phyloP scores from a whole-genome alignment of 2,113 vertebrate genomes.

The Istiophorus platypterus region DNA sequence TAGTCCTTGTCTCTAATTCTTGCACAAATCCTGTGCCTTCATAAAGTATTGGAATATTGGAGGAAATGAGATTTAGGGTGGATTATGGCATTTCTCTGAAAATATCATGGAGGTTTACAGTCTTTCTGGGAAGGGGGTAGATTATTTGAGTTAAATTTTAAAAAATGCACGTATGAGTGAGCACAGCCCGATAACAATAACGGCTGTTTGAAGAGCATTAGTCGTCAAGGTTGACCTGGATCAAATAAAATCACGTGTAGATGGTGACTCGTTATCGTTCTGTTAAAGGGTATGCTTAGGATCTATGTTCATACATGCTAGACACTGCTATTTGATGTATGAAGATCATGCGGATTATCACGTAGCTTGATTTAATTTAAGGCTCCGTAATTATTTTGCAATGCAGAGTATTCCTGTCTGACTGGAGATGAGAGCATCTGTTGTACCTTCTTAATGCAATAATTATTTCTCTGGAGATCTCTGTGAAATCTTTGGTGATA shows the following conservation, averaged over 20 bases:
- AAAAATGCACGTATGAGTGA: slow-evolving; percentile 44
- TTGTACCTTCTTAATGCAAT: not conserved
- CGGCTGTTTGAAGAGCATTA: slow-evolving; percentile 34
- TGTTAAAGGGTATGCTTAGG: slow-evolving; percentile 18
- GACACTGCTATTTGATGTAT: slow-evolving; percentile 16
- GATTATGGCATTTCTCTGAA: slow-evolving; percentile 73
- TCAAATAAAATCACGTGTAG: slow-evolving; percentile 43
- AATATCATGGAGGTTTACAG: slow-evolving; percentile 49
- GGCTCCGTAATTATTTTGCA: slow-evolving; percentile 17
- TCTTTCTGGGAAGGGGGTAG: slow-evolving; percentile 61
- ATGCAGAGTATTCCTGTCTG: slow-evolving; percentile 26
- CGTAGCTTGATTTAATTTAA: slow-evolving; percentile 30
- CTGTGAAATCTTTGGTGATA: slow-evolving; percentile 23
- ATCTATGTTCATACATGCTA: slow-evolving; percentile 10
- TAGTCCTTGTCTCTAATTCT: slow-evolving; percentile 38
- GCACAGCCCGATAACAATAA: slow-evolving; percentile 58
- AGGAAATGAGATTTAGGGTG: slow-evolving; percentile 65
- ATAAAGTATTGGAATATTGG: slow-evolving; percentile 48
- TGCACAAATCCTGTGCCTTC: slow-evolving; percentile 44
- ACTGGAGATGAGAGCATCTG: slow-evolving; percentile 24
- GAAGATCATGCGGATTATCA: slow-evolving; percentile 50
- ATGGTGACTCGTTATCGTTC: slow-evolving; percentile 43
- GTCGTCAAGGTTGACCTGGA: slow-evolving; percentile 48
- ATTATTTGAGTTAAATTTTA: slow-evolving; percentile 54
- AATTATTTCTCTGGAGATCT: slow-evolving; percentile 20